phyloP scores from a whole-genome alignment of 1,140 invertebrate species.

The Caenorhabditis tropicalis region DNA sequence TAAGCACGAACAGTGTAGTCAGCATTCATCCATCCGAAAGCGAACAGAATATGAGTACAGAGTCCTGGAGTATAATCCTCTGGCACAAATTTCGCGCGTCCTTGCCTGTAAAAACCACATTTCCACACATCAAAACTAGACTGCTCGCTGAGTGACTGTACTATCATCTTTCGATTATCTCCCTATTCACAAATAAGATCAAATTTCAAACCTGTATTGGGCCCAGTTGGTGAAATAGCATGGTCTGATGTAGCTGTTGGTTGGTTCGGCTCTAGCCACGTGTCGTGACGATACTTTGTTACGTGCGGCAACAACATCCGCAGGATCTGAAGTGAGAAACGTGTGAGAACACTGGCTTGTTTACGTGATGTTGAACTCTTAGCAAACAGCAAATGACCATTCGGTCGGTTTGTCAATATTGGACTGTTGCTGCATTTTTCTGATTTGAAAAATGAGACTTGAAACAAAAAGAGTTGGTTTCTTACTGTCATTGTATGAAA shows the following conservation, averaged over 20 bases:
- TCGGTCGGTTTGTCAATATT: neutral
- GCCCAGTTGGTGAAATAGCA: slow-evolving; percentile 98
- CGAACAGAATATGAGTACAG: slow-evolving; percentile 93
- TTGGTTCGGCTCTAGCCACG: slow-evolving; percentile 6
- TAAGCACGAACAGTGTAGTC: slow-evolving; percentile 83
- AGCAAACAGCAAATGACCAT: slow-evolving; percentile 1
- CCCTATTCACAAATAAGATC: slow-evolving; percentile 12
- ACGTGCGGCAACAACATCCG: slow-evolving; percentile 17
- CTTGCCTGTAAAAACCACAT: slow-evolving; percentile 74
- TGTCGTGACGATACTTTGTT: slow-evolving; percentile 13
- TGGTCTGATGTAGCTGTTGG: slow-evolving; percentile 59
- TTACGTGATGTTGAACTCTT: slow-evolving; percentile 31
- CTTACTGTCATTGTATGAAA: neutral
- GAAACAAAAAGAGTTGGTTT: neutral
- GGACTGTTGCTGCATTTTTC: neutral
- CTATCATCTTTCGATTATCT: slow-evolving; percentile 9
- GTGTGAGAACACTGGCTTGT: neutral
- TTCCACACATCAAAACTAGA: neutral
- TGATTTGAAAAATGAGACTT: neutral
- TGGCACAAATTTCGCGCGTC: slow-evolving; percentile 88
- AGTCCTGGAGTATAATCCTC: slow-evolving; percentile 93
- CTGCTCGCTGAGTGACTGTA: neutral
- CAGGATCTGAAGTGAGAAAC: slow-evolving; percentile 42
- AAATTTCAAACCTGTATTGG: slow-evolving; percentile 80
- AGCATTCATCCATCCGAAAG: slow-evolving; percentile 95